Percentiles rank a stretch among this genome's conserved stretches.
Conservation (phyloP, 23 tunicate species). For the Clavelina lepadiformis region DNA sequence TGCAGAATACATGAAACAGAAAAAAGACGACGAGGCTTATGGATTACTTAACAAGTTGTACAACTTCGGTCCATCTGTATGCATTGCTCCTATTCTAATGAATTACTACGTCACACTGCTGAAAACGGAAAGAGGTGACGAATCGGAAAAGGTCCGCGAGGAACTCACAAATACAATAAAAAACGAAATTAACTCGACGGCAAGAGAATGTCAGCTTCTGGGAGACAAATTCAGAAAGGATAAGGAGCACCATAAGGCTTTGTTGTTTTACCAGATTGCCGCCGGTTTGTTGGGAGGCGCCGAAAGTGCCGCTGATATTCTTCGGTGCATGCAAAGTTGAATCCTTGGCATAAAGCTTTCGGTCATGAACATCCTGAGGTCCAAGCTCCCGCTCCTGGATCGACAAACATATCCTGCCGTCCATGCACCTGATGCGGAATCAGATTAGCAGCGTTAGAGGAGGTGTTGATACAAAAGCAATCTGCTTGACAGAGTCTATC, state of each 20-base stretch:
- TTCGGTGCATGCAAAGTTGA: conserved; percentile 25
- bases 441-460: background rate
- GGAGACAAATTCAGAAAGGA: conserved; percentile 3
- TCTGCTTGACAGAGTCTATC: too few relatives aligned
- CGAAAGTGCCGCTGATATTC: background rate
- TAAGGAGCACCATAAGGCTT: conserved; percentile 10
- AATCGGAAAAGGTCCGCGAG: background rate
- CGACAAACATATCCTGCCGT: conserved; percentile 23
- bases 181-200: background rate
- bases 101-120: conserved; percentile 10
- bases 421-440: conserved; percentile 9
- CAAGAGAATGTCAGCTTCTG: conserved; percentile 17
- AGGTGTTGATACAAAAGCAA: too few relatives aligned
- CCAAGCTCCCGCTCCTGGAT: too few relatives aligned
- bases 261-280: conserved; percentile 11
- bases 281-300: background rate
- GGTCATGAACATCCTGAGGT: conserved; percentile 11
- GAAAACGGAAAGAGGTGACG: background rate
- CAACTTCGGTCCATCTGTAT: background rate
- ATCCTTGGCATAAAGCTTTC: conserved; percentile 9
- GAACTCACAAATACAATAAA: background rate
- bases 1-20: too few relatives aligned
- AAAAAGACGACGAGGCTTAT: background rate
- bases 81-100: background rate
- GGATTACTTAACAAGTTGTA: background rate